These are phyloP conservation scores for Habropoda laboriosa DNA, from an alignment of 1,140 invertebrate genomes.

Conservation along the genomic window DNA sequence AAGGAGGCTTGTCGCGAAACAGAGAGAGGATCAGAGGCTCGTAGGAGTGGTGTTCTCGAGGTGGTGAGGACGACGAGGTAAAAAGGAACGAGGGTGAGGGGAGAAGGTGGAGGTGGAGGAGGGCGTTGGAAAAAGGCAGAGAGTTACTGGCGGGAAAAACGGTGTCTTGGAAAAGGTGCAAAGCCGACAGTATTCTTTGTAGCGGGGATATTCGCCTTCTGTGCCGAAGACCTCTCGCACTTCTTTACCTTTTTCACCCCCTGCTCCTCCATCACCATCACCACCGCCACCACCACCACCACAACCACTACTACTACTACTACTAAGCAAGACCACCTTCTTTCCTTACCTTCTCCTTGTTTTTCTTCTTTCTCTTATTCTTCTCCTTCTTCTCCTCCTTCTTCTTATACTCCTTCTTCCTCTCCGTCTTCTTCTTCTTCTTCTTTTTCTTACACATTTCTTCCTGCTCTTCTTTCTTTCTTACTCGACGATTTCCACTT, in stretches of 20 bases:
- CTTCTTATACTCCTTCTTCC: slow-evolving; percentile 69
- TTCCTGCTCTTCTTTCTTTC: slow-evolving; percentile 71
- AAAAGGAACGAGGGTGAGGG: slow-evolving; percentile 21
- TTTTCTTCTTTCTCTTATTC: slow-evolving; percentile 50
- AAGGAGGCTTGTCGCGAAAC: slow-evolving; percentile 45
- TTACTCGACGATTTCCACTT: slow-evolving; percentile 21
- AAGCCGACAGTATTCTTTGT: slow-evolving; percentile 81
- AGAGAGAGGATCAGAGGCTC: slow-evolving; percentile 47
- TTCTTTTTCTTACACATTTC: slow-evolving; percentile 52
- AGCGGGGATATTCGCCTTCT: slow-evolving; percentile 70
- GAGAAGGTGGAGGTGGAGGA: neutral
- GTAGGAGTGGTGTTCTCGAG: slow-evolving; percentile 32
- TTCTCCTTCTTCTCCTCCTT: slow-evolving; percentile 72
- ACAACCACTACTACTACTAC: no score
- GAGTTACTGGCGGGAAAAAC: slow-evolving; percentile 70
- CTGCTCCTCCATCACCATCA: neutral
- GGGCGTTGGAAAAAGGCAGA: slow-evolving; percentile 17
- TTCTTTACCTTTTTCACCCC: slow-evolving; percentile 70
- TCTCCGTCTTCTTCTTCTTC: slow-evolving; percentile 26
- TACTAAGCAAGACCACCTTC: neutral
- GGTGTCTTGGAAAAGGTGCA: slow-evolving; percentile 80
- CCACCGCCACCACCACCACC: neutral
- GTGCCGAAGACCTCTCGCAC: slow-evolving; percentile 77
- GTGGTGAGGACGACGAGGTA: slow-evolving; percentile 36
- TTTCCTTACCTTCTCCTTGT: slow-evolving; percentile 66